phyloP scores from a whole-genome alignment of 1,140 invertebrate genomes.

The Anastrepha obliqua region DNA sequence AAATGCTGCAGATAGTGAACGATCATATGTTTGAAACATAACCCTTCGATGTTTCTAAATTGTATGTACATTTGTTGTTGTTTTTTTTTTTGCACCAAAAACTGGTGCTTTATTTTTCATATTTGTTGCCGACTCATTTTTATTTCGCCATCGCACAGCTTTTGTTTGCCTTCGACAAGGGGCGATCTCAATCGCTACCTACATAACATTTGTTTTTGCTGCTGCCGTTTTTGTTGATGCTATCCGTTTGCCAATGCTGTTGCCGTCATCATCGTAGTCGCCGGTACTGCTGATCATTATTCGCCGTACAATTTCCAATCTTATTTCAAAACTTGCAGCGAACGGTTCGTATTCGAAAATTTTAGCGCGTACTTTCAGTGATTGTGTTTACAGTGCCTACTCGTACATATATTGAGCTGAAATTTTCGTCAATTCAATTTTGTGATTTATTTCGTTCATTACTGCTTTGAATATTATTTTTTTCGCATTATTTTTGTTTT shows the following conservation, averaged over 20 bases:
- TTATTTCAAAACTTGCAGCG: constrained; percentile 47
- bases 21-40: not conserved
- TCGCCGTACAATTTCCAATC: constrained; percentile 47
- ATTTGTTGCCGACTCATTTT: constrained; percentile 13
- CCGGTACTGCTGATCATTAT: constrained; percentile 39
- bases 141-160: not conserved
- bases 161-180: constrained; percentile 18
- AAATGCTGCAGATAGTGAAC: not conserved
- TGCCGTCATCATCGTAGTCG: not conserved
- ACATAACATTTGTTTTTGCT: constrained; percentile 27
- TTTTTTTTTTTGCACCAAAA: not conserved
- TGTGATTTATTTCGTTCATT: constrained; percentile 14
- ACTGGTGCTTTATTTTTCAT: constrained; percentile 18
- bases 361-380: constrained; percentile 25
- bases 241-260: not conserved
- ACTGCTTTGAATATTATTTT: not conserved
- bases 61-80: not conserved
- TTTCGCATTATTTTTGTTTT: not conserved
- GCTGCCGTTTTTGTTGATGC: constrained; percentile 13
- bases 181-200: constrained; percentile 35
- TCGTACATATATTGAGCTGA: not conserved
- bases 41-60: not conserved
- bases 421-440: constrained; percentile 30
- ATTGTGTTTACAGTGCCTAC: not conserved
- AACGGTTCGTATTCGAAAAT: constrained; percentile 31